Evolutionary conservation across 1,140 invertebrate genomes (phyloP).

Genomic region (Mya arenaria): DNA sequence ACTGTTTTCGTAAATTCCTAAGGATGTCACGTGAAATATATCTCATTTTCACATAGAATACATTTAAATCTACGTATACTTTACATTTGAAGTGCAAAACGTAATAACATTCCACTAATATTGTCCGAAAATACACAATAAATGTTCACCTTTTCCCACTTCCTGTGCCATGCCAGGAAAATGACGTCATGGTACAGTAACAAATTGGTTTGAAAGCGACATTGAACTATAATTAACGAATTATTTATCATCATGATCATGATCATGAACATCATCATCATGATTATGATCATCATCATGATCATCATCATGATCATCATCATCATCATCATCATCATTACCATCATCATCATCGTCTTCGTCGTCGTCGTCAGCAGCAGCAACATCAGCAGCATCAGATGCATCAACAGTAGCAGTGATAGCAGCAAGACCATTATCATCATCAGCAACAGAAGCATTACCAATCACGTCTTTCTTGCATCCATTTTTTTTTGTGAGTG

Average conservation of each 20-base stretch:
- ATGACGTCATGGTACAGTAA: constrained; percentile 42
- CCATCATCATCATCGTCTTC: too few relatives aligned
- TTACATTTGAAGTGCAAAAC: background rate
- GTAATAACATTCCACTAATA: background rate
- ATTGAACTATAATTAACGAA: too few relatives aligned
- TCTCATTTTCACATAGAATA: background rate
- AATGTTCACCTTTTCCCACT: constrained; percentile 56
- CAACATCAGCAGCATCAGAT: background rate
- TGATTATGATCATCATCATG: too few relatives aligned
- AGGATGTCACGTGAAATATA: background rate
- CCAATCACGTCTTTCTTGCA: too few relatives aligned
- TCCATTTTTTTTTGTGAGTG: too few relatives aligned
- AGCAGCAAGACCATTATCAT: background rate
- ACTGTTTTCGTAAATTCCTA: background rate
- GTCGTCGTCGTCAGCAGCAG: background rate
- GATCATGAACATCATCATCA: too few relatives aligned
- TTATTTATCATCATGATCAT: too few relatives aligned
- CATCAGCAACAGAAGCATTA: background rate
- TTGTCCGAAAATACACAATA: constrained; percentile 32
- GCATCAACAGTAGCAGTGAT: background rate
- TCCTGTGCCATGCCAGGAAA: constrained; percentile 57
- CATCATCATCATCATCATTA: too few relatives aligned
- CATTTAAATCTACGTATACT: background rate
- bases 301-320: too few relatives aligned
- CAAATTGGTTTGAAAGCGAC: background rate